These are phyloP conservation scores for Dryas iulia DNA, from an alignment of 1,140 invertebrate species.

Conservation along the genomic window DNA sequence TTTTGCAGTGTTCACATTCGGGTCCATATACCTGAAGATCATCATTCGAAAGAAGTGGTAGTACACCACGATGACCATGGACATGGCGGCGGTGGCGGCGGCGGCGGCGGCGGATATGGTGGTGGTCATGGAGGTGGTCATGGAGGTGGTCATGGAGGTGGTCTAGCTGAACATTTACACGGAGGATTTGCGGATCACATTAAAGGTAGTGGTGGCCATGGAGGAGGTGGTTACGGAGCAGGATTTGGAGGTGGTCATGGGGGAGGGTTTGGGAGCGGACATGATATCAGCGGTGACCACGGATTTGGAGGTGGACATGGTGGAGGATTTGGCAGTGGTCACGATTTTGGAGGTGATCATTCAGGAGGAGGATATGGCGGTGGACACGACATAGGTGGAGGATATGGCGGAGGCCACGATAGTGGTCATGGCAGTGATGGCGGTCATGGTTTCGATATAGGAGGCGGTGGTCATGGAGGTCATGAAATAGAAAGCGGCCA, in stretches of 20 bases:
- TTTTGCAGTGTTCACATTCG: constrained; percentile 69
- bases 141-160: constrained; percentile 36
- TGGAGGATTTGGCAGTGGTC: constrained; percentile 33
- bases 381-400: constrained; percentile 15
- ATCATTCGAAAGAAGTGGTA: constrained; percentile 66
- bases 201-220: constrained; percentile 26
- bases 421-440: constrained; percentile 26
- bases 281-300: constrained; percentile 33
- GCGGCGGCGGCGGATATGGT: constrained; percentile 27
- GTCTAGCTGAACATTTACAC: constrained; percentile 39
- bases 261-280: constrained; percentile 32
- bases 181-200: constrained; percentile 37
- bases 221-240: constrained; percentile 26
- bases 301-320: constrained; percentile 34
- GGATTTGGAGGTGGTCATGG: constrained; percentile 37
- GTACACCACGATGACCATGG: constrained; percentile 50
- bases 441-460: constrained; percentile 30
- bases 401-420: constrained; percentile 14
- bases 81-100: constrained; percentile 33
- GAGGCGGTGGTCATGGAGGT: constrained; percentile 32
- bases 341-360: constrained; percentile 30
- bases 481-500: constrained; percentile 29
- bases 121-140: constrained; percentile 33
- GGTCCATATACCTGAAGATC: constrained; percentile 66
- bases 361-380: constrained; percentile 18